Percentiles rank a stretch among this genome's conserved stretches.
Evolutionary conservation across 2,888 invertebrate genomes (phyloP).

Genomic region (Perdita meconis): DNA sequence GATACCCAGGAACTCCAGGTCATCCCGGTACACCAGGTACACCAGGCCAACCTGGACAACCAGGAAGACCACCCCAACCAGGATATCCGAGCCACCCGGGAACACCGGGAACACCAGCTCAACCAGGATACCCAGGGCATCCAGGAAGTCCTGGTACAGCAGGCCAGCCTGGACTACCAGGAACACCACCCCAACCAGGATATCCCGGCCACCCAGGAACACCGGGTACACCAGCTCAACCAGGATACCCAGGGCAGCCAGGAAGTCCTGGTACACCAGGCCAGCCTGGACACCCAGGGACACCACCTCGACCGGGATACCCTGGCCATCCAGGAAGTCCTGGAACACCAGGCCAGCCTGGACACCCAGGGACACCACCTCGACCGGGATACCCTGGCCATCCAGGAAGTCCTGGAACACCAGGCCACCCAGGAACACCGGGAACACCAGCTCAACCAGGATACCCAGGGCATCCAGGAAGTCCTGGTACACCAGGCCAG

Average conservation of each 20-base stretch:
- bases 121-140: conserved; percentile 49
- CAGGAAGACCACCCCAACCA: conserved; percentile 58
- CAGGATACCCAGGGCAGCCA: conserved; percentile 34
- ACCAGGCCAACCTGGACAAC: conserved; percentile 43
- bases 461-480: too few species aligned
- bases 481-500: too few species aligned
- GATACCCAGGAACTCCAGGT: too few species aligned
- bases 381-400: too few species aligned
- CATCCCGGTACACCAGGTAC: conserved; percentile 51
- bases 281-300: conserved; percentile 30
- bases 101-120: conserved; percentile 58
- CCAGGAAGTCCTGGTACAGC: conserved; percentile 67
- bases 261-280: neutral
- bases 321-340: neutral
- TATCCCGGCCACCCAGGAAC: conserved; percentile 39
- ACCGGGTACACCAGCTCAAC: conserved; percentile 9
- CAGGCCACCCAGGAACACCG: too few species aligned
- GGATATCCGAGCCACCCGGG: conserved; percentile 59
- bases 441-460: too few species aligned
- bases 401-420: too few species aligned
- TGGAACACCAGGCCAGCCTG: neutral
- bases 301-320: accelerated
- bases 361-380: neutral
- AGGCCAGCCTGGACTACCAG: conserved; percentile 60
- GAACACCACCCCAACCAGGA: conserved; percentile 59